phyloP scores from a whole-genome alignment of 2,888 invertebrate species.

The Oeneis ivallda region DNA sequence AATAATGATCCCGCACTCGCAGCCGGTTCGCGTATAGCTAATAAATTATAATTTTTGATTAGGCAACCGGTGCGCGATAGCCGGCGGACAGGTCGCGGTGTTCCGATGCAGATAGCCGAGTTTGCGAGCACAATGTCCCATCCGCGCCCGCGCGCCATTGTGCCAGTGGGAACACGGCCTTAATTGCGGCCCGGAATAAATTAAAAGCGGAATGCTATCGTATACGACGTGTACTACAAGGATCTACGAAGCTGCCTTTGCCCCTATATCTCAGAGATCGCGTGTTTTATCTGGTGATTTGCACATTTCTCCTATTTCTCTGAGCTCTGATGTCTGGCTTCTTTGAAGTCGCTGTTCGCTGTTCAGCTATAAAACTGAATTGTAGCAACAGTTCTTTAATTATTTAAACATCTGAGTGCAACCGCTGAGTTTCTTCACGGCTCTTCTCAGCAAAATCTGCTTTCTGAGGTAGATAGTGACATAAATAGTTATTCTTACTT shows the following conservation, averaged over 20 bases:
- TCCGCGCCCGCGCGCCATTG: constrained; percentile 69
- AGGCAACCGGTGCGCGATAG: constrained; percentile 48
- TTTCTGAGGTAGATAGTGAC: too few species aligned
- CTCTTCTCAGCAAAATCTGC: too few species aligned
- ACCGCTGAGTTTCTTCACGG: too few species aligned
- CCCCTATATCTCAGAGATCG: constrained; percentile 15
- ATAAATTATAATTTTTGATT: constrained; percentile 53
- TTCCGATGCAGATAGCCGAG: constrained; percentile 72
- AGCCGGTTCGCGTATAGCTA: constrained; percentile 31
- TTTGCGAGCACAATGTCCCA: constrained; percentile 75
- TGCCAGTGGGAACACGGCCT: constrained; percentile 72
- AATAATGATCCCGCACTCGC: constrained; percentile 20
- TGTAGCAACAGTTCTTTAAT: too few species aligned
- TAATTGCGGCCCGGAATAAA: constrained; percentile 78
- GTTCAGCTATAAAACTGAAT: too few species aligned
- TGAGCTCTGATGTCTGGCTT: not conserved
- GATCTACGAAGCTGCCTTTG: constrained; percentile 48
- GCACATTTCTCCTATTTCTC: not conserved
- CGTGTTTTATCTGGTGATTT: constrained; percentile 17
- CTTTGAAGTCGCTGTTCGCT: too few species aligned
- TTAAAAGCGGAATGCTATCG: constrained; percentile 74
- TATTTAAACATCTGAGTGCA: too few species aligned
- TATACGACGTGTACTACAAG: constrained; percentile 50
- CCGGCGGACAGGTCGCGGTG: constrained; percentile 50
- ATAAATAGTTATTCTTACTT: too few species aligned